These are phyloP conservation scores for Bolborhynchus lineola DNA, from an alignment of 2,113 vertebrate species.

Conservation along the genomic window DNA sequence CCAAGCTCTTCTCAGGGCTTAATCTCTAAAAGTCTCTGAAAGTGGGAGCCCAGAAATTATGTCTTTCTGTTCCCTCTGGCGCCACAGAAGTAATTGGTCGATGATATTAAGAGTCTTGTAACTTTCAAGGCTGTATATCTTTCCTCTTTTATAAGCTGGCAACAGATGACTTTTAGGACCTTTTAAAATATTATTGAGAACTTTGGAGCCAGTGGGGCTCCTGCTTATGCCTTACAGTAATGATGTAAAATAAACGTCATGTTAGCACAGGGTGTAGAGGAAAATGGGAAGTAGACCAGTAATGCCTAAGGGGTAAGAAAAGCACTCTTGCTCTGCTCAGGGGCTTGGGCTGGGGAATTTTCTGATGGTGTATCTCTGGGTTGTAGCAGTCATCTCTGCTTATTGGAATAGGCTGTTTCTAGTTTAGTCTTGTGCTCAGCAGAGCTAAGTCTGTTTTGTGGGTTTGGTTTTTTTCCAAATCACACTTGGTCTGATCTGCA, in stretches of 20 bases:
- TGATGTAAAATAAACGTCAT: conserved; percentile 5
- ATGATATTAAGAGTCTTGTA: neutral
- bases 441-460: neutral
- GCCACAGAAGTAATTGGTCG: neutral
- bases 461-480: neutral
- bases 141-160: conserved; percentile 49
- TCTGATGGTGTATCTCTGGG: neutral
- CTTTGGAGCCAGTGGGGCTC: conserved; percentile 12
- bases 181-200: conserved; percentile 44
- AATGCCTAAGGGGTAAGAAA: neutral
- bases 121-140: conserved; percentile 23
- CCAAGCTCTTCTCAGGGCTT: neutral
- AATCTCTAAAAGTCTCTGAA: neutral
- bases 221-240: neutral
- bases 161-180: conserved; percentile 43
- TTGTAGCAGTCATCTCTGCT: neutral
- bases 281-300: neutral
- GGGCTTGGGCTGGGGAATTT: neutral
- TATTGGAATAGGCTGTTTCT: neutral
- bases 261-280: neutral
- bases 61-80: conserved; percentile 17
- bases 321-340: neutral
- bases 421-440: neutral
- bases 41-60: neutral
- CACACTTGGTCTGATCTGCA: neutral